Conservation (phyloP, 2,888 invertebrate genomes). For the Drosophila glabriapex region DNA sequence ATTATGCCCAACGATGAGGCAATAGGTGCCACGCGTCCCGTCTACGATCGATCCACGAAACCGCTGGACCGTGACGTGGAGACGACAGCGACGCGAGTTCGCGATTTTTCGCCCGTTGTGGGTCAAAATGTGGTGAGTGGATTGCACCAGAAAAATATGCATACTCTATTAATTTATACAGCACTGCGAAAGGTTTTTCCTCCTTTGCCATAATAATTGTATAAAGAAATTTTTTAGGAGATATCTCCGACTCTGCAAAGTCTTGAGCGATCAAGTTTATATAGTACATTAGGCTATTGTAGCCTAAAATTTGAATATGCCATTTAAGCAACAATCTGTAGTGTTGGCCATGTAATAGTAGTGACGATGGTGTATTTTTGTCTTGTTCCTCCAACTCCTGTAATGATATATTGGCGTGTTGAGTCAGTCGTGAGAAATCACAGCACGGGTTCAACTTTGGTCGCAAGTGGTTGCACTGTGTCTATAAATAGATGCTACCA, state of each 20-base stretch:
- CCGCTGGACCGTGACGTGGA: constrained; percentile 83
- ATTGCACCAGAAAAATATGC: background rate
- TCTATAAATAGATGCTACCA: constrained; percentile 56
- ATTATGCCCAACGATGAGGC: constrained; percentile 9
- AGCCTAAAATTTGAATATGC: background rate
- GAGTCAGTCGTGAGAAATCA: constrained; percentile 12
- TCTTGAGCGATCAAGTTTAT: background rate
- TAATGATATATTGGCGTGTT: background rate
- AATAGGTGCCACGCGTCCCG: constrained; percentile 81
- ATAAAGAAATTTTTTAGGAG: background rate
- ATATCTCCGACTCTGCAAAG: background rate
- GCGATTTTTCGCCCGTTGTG: constrained; percentile 88
- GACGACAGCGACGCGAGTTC: constrained; percentile 80
- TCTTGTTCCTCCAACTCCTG: background rate
- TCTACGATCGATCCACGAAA: constrained; percentile 88
- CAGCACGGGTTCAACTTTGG: constrained; percentile 34
- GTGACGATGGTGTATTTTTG: background rate
- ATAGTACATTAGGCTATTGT: background rate
- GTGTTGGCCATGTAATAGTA: background rate
- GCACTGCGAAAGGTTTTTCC: background rate
- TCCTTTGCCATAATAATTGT: background rate
- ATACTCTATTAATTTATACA: background rate
- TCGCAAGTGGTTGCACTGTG: constrained; percentile 85
- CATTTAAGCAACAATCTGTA: background rate
- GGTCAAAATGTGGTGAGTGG: constrained; percentile 86